Conservation (phyloP, 2,113 vertebrate genomes). For the Eptesicus fuscus region DNA sequence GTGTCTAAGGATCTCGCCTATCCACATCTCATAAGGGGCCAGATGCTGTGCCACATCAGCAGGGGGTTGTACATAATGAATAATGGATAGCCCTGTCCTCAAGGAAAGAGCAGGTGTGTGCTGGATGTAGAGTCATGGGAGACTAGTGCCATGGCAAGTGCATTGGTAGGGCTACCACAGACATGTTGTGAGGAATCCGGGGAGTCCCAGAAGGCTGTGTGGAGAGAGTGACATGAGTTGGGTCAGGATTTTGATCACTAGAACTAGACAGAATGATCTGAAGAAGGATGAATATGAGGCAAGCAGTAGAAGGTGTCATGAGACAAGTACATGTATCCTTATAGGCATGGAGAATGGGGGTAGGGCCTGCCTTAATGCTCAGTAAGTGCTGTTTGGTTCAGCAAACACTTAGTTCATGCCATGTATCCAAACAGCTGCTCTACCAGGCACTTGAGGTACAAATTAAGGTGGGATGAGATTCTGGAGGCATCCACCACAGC, state of each 20-base stretch:
- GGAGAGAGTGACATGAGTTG: not conserved
- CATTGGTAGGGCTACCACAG: not conserved
- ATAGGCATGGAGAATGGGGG: not conserved
- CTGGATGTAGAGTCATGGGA: fast-evolving
- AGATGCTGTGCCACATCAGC: fast-evolving
- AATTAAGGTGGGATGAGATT: not conserved
- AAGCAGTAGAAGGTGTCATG: no score
- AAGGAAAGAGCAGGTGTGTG: fast-evolving
- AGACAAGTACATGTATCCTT: not conserved
- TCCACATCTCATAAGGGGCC: no score
- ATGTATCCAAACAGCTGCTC: not conserved
- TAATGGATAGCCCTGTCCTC: fast-evolving
- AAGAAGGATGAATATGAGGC: no score
- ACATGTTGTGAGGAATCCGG: fast-evolving
- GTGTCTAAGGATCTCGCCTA: fast-evolving
- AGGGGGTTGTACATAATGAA: not conserved
- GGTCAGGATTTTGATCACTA: no score
- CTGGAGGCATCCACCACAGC: not conserved
- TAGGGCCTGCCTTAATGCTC: not conserved
- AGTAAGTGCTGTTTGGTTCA: not conserved
- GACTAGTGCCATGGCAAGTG: no score
- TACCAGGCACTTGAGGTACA: not conserved
- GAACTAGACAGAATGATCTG: no score
- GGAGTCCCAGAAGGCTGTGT: not conserved
- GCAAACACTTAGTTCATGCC: no score